phyloP scores from a whole-genome alignment of 1,140 invertebrate genomes.

The Telenomus remus region DNA sequence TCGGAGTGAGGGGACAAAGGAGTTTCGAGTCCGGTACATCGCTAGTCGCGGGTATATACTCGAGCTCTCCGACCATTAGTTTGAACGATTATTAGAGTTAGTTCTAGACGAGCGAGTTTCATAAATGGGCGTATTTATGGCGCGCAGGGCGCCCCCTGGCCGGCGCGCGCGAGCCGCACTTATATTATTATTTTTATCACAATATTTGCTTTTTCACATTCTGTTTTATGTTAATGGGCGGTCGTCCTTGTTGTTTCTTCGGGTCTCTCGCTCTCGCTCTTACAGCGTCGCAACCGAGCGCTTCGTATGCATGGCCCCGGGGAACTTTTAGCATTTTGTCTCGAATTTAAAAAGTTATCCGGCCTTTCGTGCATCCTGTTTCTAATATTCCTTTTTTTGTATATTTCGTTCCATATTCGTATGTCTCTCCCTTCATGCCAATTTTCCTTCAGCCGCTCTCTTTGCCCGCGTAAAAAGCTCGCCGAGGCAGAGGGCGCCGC shows the following conservation, averaged over 20 bases:
- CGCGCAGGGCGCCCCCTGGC: conserved; percentile 27
- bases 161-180: conserved; percentile 44
- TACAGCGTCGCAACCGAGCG: conserved; percentile 41
- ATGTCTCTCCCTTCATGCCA: conserved; percentile 48
- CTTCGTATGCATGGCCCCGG: conserved; percentile 69
- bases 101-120: conserved; percentile 73
- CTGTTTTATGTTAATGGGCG: conserved; percentile 73
- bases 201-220: conserved; percentile 74
- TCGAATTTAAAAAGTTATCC: conserved; percentile 69
- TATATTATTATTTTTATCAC: conserved; percentile 74
- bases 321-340: conserved; percentile 72
- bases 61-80: conserved; percentile 66
- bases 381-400: conserved; percentile 53
- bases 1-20: conserved; percentile 8
- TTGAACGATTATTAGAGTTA: conserved; percentile 75
- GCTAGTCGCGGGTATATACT: conserved; percentile 18
- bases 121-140: conserved; percentile 71
- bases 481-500: conserved; percentile 16
- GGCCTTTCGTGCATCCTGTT: conserved; percentile 56
- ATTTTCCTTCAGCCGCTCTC: conserved; percentile 24
- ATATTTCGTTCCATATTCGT: conserved; percentile 48
- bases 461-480: conserved; percentile 38
- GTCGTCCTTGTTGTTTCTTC: conserved; percentile 25
- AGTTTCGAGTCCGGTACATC: not conserved
- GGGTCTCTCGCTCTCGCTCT: conserved; percentile 41